Evolutionary conservation across 2,888 invertebrate species (phyloP).

Genomic region (Autographa gamma): DNA sequence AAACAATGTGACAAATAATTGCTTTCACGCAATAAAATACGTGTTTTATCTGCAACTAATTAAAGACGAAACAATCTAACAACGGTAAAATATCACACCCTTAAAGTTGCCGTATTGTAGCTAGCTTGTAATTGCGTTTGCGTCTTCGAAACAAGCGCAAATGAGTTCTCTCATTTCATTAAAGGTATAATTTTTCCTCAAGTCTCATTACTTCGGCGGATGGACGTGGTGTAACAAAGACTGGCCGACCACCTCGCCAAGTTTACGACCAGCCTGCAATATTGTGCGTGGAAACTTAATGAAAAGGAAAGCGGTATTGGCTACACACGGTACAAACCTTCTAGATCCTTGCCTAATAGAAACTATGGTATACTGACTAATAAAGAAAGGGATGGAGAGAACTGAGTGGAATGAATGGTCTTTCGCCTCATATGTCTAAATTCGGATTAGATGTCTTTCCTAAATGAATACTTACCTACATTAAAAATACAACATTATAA

Average conservation of each 20-base stretch:
- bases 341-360: constrained; percentile 54
- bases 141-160: constrained; percentile 52
- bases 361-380: constrained; percentile 46
- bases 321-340: constrained; percentile 64
- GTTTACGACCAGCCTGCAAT: constrained; percentile 82
- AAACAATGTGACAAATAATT: constrained; percentile 46
- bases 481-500: too few relatives aligned
- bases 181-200: constrained; percentile 79
- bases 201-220: constrained; percentile 77
- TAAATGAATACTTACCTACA: neutral
- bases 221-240: constrained; percentile 65
- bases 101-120: constrained; percentile 49
- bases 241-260: constrained; percentile 72
- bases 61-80: constrained; percentile 44
- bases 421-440: constrained; percentile 29
- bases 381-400: constrained; percentile 44
- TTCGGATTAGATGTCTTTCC: constrained; percentile 5
- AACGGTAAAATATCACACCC: constrained; percentile 48
- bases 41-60: constrained; percentile 55
- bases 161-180: constrained; percentile 76
- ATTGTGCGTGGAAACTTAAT: constrained; percentile 86
- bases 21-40: constrained; percentile 45
- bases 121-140: constrained; percentile 47
- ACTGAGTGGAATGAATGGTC: constrained; percentile 52
- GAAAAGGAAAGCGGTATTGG: constrained; percentile 81